These are phyloP conservation scores for Tenthredo amoena DNA, from an alignment of 2,888 invertebrate species.

Conservation along the genomic window DNA sequence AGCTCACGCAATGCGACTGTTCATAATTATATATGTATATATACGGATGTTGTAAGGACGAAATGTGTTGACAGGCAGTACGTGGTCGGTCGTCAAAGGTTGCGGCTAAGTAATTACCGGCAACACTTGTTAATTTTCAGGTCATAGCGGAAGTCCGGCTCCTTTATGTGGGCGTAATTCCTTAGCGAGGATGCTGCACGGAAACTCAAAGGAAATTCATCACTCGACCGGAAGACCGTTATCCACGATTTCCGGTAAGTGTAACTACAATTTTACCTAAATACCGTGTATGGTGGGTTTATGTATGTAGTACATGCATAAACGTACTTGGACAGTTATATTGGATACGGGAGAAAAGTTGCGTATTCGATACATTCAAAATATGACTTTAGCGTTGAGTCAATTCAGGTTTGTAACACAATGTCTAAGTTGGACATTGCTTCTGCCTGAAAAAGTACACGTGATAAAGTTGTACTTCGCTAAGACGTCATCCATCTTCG, in stretches of 20 bases:
- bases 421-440: slow-evolving; percentile 5
- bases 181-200: neutral
- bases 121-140: slow-evolving; percentile 35
- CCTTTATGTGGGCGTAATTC: neutral
- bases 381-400: neutral
- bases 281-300: neutral
- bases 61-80: slow-evolving; percentile 12
- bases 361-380: neutral
- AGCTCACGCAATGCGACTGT: slow-evolving; percentile 32
- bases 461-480: slow-evolving; percentile 65
- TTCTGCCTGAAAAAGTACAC: slow-evolving; percentile 56
- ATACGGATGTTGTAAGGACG: neutral
- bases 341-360: neutral
- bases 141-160: neutral
- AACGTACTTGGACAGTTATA: neutral
- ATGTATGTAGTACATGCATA: neutral
- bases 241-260: neutral
- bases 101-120: neutral
- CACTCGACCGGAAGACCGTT: slow-evolving; percentile 10
- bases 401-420: slow-evolving; percentile 1
- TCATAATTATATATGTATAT: neutral
- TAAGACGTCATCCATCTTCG: slow-evolving; percentile 66
- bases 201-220: slow-evolving; percentile 24
- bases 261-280: neutral
- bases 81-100: neutral